These are phyloP conservation scores for Chirona hameri DNA, from an alignment of 2,888 invertebrate species.

Conservation along the genomic window DNA sequence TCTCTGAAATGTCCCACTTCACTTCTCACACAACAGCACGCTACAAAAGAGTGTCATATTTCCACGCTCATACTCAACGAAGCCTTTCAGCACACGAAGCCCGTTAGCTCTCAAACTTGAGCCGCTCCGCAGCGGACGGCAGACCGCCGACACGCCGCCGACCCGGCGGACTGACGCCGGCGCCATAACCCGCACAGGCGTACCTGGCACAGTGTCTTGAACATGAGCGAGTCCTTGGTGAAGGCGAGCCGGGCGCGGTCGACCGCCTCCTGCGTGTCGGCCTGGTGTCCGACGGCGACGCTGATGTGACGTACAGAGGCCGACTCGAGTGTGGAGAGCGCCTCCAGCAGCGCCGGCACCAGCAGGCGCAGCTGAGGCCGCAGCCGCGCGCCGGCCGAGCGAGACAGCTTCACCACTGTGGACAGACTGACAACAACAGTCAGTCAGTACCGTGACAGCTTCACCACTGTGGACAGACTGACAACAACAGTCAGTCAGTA, in stretches of 20 bases:
- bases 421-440: neutral
- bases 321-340: conserved; percentile 82
- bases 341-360: conserved; percentile 77
- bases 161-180: neutral
- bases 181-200: neutral
- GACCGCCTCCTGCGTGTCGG: conserved; percentile 67
- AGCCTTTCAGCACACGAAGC: too few relatives aligned
- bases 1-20: too few relatives aligned
- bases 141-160: too few relatives aligned
- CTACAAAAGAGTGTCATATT: too few relatives aligned
- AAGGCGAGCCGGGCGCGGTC: conserved; percentile 76
- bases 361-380: conserved; percentile 75
- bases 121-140: too few relatives aligned
- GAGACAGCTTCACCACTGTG: neutral
- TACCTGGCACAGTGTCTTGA: conserved; percentile 69
- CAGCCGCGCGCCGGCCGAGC: conserved; percentile 66
- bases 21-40: too few relatives aligned
- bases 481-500: too few relatives aligned
- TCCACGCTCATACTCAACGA: too few relatives aligned
- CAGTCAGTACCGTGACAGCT: neutral
- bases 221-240: conserved; percentile 79
- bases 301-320: conserved; percentile 74
- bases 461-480: conserved; percentile 1
- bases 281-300: conserved; percentile 60
- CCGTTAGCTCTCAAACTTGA: too few relatives aligned